Evolutionary conservation across 2,888 invertebrate genomes (phyloP), one percentile per base, ranked within the genome.

Genomic region (Heliothis peltigera): DNA sequence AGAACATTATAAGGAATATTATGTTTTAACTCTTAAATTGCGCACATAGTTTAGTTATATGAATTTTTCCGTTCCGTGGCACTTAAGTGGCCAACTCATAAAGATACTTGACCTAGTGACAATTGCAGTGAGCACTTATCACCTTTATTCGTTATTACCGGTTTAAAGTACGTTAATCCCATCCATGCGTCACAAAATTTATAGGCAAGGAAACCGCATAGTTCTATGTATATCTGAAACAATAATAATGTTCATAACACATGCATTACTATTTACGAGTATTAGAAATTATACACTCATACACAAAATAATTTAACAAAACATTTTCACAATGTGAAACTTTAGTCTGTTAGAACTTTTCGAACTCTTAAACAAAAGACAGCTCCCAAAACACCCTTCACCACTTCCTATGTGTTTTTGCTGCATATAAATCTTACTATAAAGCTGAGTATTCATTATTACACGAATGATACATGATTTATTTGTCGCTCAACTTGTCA

Each of bases 11-110:
- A 44, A 42, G 49, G 32, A 43, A 54, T 63, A n/a, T n/a, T n/a
- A 66, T 74, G 57, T 64, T 69, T 70, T 64, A 76, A 81, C 70
- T 77, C 65, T 69, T 73, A 60, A 79, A 81, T 77, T 76, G 57
- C 70, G 67, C 79, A 70, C 70, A 70, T 72, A 49, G 35, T 73
- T 70, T 67, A 59, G 25, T 64, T 77, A 17, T 65, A 75, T 77
- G 39, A 72, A 67, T 61, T 55, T 65, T 79, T 79, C 69, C 77
- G 76, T 81, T 74, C 46, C 46, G 49, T 58, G 42, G 8, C 63
- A 61, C 49, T 66, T 64, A 67, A 72, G 55, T 70, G 63, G 48
- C 15, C 44, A 35, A 28, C 49, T 72, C 42, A 57, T 64, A 44
- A 19, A 28, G 22, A 47, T 46, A 77, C n/a, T 64, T 77, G 64